These are phyloP conservation scores for Hyperopisus bebe DNA, from an alignment of 2,113 vertebrate genomes.

Conservation along the genomic window DNA sequence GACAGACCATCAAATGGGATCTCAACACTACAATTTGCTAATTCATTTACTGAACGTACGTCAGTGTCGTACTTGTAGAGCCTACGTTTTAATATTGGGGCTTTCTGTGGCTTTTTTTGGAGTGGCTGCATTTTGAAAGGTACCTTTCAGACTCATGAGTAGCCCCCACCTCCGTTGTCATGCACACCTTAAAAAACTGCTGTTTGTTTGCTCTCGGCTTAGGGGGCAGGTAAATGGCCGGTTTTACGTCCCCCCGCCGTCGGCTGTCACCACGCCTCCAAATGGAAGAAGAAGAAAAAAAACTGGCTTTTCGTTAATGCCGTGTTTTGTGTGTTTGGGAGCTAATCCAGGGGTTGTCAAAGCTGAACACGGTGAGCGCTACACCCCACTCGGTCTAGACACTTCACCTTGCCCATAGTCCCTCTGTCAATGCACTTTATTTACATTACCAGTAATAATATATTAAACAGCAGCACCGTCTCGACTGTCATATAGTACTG, in stretches of 20 bases:
- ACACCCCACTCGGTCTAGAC: not conserved
- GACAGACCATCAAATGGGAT: not conserved
- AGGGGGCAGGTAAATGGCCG: not conserved
- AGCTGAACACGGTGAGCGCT: not conserved
- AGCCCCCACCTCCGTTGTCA: not conserved
- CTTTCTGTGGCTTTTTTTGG: not conserved
- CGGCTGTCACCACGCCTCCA: not conserved
- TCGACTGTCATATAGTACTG: not conserved
- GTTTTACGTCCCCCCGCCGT: not conserved
- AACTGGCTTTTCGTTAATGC: not conserved
- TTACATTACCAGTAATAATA: not conserved
- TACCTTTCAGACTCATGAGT: not conserved
- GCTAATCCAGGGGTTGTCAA: not conserved
- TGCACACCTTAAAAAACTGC: not conserved
- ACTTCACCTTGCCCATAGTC: not conserved
- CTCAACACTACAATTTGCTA: not conserved
- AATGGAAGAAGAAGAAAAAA: not conserved
- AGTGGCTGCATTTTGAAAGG: not conserved
- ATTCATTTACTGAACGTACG: not conserved
- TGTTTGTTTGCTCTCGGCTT: conserved; percentile 7
- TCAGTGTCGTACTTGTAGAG: not conserved
- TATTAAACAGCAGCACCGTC: not conserved
- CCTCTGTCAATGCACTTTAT: not conserved
- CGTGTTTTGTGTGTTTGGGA: not conserved
- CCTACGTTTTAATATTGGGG: not conserved